phyloP scores from a whole-genome alignment of 2,113 vertebrate species.

The Muscicapa adusta region DNA sequence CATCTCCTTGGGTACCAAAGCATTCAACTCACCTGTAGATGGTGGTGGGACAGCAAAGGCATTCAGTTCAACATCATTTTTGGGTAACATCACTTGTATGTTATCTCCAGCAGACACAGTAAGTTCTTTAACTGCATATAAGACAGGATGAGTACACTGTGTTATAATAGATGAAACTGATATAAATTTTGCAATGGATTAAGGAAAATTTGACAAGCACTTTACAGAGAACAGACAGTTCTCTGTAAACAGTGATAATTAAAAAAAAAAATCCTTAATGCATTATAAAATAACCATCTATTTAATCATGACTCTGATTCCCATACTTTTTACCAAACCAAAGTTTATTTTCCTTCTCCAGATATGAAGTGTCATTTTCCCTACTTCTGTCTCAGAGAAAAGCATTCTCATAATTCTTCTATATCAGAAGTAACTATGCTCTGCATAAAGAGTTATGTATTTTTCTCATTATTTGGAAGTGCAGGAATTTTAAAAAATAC shows the following conservation, averaged over 20 bases:
- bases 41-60: slow-evolving; percentile 64
- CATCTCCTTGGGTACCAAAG: neutral
- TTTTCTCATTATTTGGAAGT: neutral
- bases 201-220: neutral
- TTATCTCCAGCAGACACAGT: slow-evolving; percentile 70
- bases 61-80: slow-evolving; percentile 67
- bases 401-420: neutral
- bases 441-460: neutral
- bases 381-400: neutral
- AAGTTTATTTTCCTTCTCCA: neutral
- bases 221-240: neutral
- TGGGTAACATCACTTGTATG: slow-evolving; percentile 61
- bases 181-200: neutral
- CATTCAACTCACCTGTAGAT: slow-evolving; percentile 64
- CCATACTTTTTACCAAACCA: neutral
- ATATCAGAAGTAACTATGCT: neutral
- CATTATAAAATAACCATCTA: neutral
- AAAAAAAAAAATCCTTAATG: neutral
- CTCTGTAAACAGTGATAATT: too few relatives aligned
- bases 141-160: neutral
- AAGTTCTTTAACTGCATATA: slow-evolving; percentile 67
- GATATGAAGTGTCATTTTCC: neutral
- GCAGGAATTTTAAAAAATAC: neutral
- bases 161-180: neutral
- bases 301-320: neutral